Conservation (phyloP, 2,888 invertebrate species). For the Aproaerema taeniolella region DNA sequence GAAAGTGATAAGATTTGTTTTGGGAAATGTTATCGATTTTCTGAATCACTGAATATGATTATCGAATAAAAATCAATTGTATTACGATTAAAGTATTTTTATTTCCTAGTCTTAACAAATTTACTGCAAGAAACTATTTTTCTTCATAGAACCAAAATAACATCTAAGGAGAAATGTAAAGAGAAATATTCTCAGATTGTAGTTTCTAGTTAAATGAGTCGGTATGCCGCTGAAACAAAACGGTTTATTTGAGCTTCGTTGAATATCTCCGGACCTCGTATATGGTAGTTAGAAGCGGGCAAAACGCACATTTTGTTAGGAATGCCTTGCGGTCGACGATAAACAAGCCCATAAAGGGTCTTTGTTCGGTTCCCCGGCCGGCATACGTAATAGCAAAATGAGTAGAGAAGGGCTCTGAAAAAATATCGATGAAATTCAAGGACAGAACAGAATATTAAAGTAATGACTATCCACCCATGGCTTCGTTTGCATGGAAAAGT, state of each 20-base stretch:
- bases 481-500: no score
- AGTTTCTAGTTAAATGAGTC: no score
- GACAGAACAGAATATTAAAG: no score
- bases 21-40: constrained; percentile 61
- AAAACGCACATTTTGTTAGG: constrained; percentile 34
- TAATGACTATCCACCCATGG: no score
- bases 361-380: constrained; percentile 38
- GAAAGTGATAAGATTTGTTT: constrained; percentile 33
- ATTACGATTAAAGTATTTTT: constrained; percentile 23
- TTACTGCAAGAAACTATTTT: no score
- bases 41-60: constrained; percentile 53
- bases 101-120: no score
- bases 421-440: constrained; percentile 24
- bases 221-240: neutral
- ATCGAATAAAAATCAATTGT: constrained; percentile 59
- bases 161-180: no score
- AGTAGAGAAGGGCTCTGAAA: constrained; percentile 32
- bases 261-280: constrained; percentile 2
- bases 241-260: neutral
- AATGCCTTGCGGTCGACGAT: constrained; percentile 43
- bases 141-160: no score
- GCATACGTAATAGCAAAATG: constrained; percentile 36
- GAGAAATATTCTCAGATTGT: no score
- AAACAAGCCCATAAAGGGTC: constrained; percentile 47
- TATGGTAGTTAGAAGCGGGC: constrained; percentile 9